Base-by-base conservation (phyloP, 2,797 vertebrate genomes). In the Phataginus tricuspis region DNA sequence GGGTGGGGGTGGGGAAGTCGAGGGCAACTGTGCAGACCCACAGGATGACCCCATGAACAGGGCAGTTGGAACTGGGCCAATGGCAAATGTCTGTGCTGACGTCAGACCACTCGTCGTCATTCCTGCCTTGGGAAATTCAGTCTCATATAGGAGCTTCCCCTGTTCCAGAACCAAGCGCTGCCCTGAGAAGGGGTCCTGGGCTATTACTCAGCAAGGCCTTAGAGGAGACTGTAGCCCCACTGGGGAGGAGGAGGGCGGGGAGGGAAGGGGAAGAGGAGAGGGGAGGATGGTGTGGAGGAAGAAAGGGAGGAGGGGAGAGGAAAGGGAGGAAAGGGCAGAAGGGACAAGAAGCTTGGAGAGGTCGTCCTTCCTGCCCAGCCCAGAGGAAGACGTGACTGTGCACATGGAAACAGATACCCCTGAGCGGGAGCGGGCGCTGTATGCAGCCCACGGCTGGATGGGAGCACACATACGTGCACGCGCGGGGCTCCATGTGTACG, bases 401-500 rank as follows among this genome's bases (percentile, higher is more conserved):
- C 84, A 13, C 53, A 27, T 0, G 13, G 49, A 72, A n/a, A 61
- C 16, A 34, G 57, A 8, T 1, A 31, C 31, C n/a, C 55, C 45
- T 7, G 39, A 4, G 5, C 64, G 55, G 45, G 15, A n/a, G 12
- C 71, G 23, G 63, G 51, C 31, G 63, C 71, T 21, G 4, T 15
- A 13, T 0, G 15, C 53, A 31, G 72, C 74, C 39, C 1, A 0
- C 5, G 29, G 53, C 63, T 14, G 11, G 34, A 9, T 5, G 18
- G 7, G 34, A 29, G 51, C 4, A 0, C 9, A 9, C 5, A 9
- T 29, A 21, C 0, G 19, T 15, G 34, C 39, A 31, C 5, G 19
- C 0, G 0, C 1, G 4, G 27, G 42, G 7, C 55, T 34, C 42
- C 19, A 1, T 8, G 19, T 27, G 16, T 10, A 12, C 16, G 51